Evolutionary conservation across 2,113 vertebrate genomes (phyloP).

Genomic region (Micronycteris hirsuta): DNA sequence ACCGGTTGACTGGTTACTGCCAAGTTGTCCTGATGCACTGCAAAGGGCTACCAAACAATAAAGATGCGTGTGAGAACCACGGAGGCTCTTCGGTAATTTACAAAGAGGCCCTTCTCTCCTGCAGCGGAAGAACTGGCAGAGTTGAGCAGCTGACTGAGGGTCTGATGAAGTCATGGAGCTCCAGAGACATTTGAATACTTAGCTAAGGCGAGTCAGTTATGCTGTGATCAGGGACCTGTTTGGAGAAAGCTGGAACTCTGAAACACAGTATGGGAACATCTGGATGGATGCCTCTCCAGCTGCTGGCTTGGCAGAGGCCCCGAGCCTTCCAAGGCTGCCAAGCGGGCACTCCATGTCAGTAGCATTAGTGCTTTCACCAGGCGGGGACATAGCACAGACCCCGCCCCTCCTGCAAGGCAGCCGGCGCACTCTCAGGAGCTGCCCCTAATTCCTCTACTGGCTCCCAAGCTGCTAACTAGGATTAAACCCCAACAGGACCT

Average conservation of each 20-base stretch:
- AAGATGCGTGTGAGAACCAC: not conserved
- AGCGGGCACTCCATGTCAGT: not conserved
- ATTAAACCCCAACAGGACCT: not conserved
- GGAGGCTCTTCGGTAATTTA: not conserved
- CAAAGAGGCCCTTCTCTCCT: not conserved
- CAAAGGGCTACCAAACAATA: not conserved
- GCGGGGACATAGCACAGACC: not conserved
- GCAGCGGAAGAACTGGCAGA: not conserved
- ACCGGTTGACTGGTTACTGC: not conserved
- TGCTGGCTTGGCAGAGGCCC: not conserved
- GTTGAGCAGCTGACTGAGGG: not conserved
- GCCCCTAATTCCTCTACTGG: no score
- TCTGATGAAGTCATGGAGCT: not conserved
- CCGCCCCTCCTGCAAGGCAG: not conserved
- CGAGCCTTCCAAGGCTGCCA: not conserved
- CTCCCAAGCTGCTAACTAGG: not conserved
- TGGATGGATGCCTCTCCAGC: not conserved
- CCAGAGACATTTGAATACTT: not conserved
- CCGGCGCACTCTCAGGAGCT: not conserved
- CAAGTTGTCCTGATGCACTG: not conserved
- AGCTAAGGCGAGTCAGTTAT: not conserved
- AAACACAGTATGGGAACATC: not conserved
- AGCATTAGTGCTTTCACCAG: not conserved
- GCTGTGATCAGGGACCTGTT: not conserved
- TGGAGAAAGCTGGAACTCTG: not conserved